A percentile compares a stretch with the other conserved stretches of the same genome.
These are phyloP conservation scores for Caranx melampygus DNA, from an alignment of 2,113 vertebrate genomes.

Conservation along the genomic window DNA sequence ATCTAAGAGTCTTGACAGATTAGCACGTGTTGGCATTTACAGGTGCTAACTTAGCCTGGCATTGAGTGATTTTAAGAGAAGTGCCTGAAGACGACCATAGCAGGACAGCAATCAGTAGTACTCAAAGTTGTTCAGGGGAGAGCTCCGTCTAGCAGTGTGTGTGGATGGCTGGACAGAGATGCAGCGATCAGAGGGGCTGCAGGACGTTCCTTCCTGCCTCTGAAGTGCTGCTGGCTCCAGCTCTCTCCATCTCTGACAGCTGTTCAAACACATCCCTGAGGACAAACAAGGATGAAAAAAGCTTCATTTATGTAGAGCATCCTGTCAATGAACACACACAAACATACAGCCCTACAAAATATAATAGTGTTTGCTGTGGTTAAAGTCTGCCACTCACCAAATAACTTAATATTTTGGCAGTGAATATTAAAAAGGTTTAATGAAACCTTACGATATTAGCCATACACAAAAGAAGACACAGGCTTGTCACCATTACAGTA, in stretches of 20 bases:
- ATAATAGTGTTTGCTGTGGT: too few species aligned
- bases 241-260: slow-evolving; percentile 91
- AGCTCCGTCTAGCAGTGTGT: slow-evolving; percentile 11
- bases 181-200: slow-evolving; percentile 80
- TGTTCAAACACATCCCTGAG: slow-evolving; percentile 95
- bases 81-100: slow-evolving; percentile 57
- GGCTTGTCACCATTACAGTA: too few species aligned
- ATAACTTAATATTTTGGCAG: too few species aligned
- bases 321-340: neutral
- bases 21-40: slow-evolving; percentile 12
- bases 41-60: slow-evolving; percentile 27
- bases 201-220: slow-evolving; percentile 82
- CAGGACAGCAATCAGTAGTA: slow-evolving; percentile 77
- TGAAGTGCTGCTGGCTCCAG: slow-evolving; percentile 52
- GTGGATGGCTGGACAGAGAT: neutral
- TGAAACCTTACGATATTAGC: too few species aligned
- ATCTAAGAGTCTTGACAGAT: slow-evolving; percentile 43
- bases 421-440: too few species aligned
- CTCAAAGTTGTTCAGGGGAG: slow-evolving; percentile 48
- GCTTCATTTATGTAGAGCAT: neutral
- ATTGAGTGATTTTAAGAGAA: slow-evolving; percentile 35
- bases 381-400: too few species aligned
- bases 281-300: slow-evolving; percentile 11
- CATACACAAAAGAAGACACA: too few species aligned
- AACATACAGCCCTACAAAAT: too few species aligned